These are phyloP conservation scores for Limosa lapponica DNA, from an alignment of 2,797 vertebrate genomes.

Conservation along the genomic window DNA sequence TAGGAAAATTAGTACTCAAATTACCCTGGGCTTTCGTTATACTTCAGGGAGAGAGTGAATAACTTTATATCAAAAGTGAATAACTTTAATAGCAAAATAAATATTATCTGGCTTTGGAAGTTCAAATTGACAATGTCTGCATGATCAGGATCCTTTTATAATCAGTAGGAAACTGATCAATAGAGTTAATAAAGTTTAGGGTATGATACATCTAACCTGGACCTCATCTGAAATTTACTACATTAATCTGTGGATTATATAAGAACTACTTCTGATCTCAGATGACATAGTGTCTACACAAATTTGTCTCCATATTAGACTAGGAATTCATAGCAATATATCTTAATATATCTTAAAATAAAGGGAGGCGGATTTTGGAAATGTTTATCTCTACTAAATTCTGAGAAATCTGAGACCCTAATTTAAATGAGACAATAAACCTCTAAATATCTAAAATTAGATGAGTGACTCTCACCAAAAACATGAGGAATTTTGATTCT, in stretches of 20 bases:
- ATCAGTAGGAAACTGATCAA: not conserved
- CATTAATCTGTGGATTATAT: not conserved
- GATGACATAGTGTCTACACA: not conserved
- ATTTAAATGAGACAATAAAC: not conserved
- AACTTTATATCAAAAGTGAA: not conserved
- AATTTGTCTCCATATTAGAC: not conserved
- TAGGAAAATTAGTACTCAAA: not conserved
- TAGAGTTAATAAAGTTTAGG: not conserved
- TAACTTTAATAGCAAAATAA: not conserved
- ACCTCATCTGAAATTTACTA: not conserved
- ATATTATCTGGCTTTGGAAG: not conserved
- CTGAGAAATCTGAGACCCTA: not conserved
- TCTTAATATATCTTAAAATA: not conserved
- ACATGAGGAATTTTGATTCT: not conserved
- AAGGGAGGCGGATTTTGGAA: rapidly evolving
- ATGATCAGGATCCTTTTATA: not conserved
- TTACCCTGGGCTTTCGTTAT: not conserved
- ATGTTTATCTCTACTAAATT: not conserved
- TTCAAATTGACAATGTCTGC: not conserved
- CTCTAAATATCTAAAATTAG: not conserved
- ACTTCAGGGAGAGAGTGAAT: not conserved
- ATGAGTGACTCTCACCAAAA: rapidly evolving
- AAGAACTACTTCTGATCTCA: not conserved
- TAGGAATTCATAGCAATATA: not conserved
- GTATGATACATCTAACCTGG: not conserved